A percentile compares a stretch with the other conserved stretches of the same genome.
phyloP scores from a whole-genome alignment of 2,113 vertebrate species.

The Porphyrio hochstetteri region DNA sequence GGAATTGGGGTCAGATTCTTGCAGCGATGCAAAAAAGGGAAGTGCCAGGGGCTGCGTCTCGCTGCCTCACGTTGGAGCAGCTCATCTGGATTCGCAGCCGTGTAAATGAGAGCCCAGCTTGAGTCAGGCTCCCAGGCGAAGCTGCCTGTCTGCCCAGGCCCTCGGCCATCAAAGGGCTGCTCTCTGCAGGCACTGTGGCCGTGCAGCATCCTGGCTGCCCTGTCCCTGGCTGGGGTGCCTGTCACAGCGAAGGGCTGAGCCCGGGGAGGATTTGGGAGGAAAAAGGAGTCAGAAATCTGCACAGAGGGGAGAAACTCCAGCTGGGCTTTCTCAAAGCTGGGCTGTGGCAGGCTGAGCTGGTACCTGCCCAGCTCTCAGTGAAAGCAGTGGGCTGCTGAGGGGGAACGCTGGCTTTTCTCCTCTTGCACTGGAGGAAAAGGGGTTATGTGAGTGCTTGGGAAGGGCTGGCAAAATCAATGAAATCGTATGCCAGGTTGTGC shows the following conservation, averaged over 20 bases:
- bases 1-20: slow-evolving; percentile 3
- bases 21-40: background rate
- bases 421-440: background rate
- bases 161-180: background rate
- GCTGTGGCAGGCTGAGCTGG: background rate
- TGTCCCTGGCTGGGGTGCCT: accelerated
- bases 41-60: slow-evolving; percentile 55
- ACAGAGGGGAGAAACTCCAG: background rate
- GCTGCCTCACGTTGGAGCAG: background rate
- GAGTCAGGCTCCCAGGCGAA: slow-evolving; percentile 40
- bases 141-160: background rate
- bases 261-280: background rate
- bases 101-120: slow-evolving; percentile 19
- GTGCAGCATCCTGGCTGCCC: background rate
- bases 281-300: background rate
- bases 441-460: background rate
- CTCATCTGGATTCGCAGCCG: slow-evolving; percentile 20
- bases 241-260: accelerated
- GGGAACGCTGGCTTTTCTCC: background rate
- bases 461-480: background rate
- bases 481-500: accelerated
- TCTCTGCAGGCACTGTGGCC: background rate
- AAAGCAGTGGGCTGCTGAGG: too few species aligned
- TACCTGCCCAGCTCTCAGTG: background rate
- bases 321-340: background rate